These are phyloP conservation scores for Tetramorium bicarinatum DNA, from an alignment of 2,888 invertebrate genomes.

Conservation along the genomic window DNA sequence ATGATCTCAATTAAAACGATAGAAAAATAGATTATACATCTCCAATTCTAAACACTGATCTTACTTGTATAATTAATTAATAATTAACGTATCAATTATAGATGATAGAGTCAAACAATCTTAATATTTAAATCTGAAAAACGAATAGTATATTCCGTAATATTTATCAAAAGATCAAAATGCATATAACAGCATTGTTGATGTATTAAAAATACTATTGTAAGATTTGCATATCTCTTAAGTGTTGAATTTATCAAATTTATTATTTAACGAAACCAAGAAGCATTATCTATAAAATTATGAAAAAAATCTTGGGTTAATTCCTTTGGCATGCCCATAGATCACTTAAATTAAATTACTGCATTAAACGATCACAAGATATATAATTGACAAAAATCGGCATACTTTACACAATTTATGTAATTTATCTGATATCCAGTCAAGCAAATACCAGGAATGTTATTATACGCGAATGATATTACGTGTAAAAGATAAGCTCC, in stretches of 20 bases:
- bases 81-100: constrained; percentile 55
- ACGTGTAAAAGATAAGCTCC: constrained; percentile 93
- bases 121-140: constrained; percentile 33
- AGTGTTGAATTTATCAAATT: constrained; percentile 35
- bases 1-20: constrained; percentile 63
- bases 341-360: constrained; percentile 50
- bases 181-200: constrained; percentile 1
- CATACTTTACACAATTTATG: constrained; percentile 56
- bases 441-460: constrained; percentile 69
- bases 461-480: constrained; percentile 73
- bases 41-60: constrained; percentile 61
- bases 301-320: constrained; percentile 46
- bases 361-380: constrained; percentile 59
- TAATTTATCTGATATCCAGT: constrained; percentile 61
- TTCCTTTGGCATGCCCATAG: constrained; percentile 48
- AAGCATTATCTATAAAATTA: constrained; percentile 46
- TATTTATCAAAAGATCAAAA: constrained; percentile 30
- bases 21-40: constrained; percentile 73
- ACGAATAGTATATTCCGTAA: neutral
- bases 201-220: constrained; percentile 50
- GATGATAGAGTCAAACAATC: constrained; percentile 12
- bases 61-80: constrained; percentile 55
- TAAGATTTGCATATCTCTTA: constrained; percentile 52
- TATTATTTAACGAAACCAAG: constrained; percentile 49
- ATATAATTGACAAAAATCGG: constrained; percentile 63